Base-by-base conservation (phyloP, 2,888 invertebrate species). In the Branchipolynoe longqiensis region DNA sequence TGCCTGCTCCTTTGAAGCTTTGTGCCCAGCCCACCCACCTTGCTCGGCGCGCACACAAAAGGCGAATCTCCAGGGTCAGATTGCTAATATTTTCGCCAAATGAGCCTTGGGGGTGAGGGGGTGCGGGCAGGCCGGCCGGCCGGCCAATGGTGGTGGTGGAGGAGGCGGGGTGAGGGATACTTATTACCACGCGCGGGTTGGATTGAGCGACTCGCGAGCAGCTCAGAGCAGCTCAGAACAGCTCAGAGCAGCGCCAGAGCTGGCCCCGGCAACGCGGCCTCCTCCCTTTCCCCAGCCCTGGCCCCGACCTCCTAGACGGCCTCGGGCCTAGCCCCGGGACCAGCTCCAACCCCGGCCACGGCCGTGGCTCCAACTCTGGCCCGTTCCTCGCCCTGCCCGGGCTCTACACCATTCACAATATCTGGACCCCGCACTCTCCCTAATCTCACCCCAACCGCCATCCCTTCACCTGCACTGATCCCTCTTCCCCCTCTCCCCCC, bases 1-100 rank as follows among this genome's bases (percentile, higher is more conserved):
- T n/a, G n/a, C n/a, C n/a, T n/a, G 62, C 31, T 62, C 25, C 78
- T 78, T 78, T 78, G 78, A 78, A 48, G 78, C 78, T 78, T 78
- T 78, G 78, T 48, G 4, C 38, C n/a, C 36, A 6, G 69, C 25
- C 38, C 14, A 58, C 58, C 4, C 33, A 41, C 48, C 14, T 4
- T 18, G 48, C 41, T n/a, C 41, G 41, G 31, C 12, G 41, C 22
- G 4, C 73, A 6, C 28, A 54, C 48, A 78, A 78, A 28, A 48
- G 78, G 28, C 28, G 78, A 69, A 69, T 69, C 69, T 33, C 36
- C n/a, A 25, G 48, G 78, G 78, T 78, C 78, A 78, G 78, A 78
- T 78, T 48, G 78, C 78, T 78, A 78, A 78, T 78, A 78, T 78
- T 78, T n/a, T 78, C 78, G 41, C 78, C 41, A 78, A 78, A 78